Evolutionary conservation across 2,113 vertebrate species (phyloP).

Genomic region (Pan troglodytes): NHGRI_mPanTro3-v2.1_pri NC_072409.2:6567001-6567500

Average conservation of each 20-base stretch:
- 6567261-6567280: not conserved
- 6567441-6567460: accelerated
- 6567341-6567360: not conserved
- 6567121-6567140: not conserved
- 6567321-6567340: too few relatives aligned
- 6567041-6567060: not conserved
- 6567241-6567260: not conserved
- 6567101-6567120: not conserved
- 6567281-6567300: not conserved
- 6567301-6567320: not conserved
- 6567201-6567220: not conserved
- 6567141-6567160: accelerated
- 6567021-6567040: accelerated
- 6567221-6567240: not conserved
- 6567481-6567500: not conserved
- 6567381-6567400: not conserved
- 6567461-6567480: not conserved
- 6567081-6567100: not conserved
- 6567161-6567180: not conserved
- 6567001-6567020: not conserved
- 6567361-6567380: not conserved
- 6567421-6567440: not conserved
- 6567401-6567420: not conserved
- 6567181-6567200: not conserved
- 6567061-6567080: accelerated